phyloP scores from a whole-genome alignment of 2,888 invertebrate species.

The Antheraea yamamai region DNA sequence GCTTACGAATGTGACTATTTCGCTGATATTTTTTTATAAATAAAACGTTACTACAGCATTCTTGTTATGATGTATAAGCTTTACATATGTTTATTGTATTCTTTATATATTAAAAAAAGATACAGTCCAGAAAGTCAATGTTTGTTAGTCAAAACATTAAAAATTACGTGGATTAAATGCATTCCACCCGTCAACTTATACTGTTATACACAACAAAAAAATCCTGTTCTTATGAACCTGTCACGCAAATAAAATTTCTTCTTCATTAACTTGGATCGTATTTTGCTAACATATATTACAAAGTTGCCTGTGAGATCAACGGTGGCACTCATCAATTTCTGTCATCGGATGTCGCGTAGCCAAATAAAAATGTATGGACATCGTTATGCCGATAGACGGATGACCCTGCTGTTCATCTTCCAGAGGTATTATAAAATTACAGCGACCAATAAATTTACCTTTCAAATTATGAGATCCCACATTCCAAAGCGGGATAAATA shows the following conservation, averaged over 20 bases:
- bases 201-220: background rate
- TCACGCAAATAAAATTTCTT: conserved; percentile 70
- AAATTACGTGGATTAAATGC: background rate
- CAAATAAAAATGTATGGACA: conserved; percentile 72
- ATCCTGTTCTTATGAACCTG: conserved; percentile 61
- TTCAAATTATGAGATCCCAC: background rate
- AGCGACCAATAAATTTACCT: conserved; percentile 53
- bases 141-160: too few species aligned
- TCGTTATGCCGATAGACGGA: conserved; percentile 45
- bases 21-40: conserved; percentile 36
- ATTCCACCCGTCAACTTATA: conserved; percentile 27
- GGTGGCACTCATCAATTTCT: conserved; percentile 73
- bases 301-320: conserved; percentile 55
- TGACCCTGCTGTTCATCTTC: conserved; percentile 57
- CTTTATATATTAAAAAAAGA: background rate
- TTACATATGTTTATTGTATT: background rate
- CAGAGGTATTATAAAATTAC: conserved; percentile 56
- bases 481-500: too few species aligned
- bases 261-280: conserved; percentile 56
- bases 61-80: background rate
- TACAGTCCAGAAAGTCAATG: too few species aligned
- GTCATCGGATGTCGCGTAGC: conserved; percentile 71
- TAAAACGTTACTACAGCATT: background rate
- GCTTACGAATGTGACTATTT: conserved; percentile 40
- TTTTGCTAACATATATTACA: conserved; percentile 57